These are phyloP conservation scores for Teleogryllus occipitalis DNA, from an alignment of 1,140 invertebrate species.

Conservation along the genomic window DNA sequence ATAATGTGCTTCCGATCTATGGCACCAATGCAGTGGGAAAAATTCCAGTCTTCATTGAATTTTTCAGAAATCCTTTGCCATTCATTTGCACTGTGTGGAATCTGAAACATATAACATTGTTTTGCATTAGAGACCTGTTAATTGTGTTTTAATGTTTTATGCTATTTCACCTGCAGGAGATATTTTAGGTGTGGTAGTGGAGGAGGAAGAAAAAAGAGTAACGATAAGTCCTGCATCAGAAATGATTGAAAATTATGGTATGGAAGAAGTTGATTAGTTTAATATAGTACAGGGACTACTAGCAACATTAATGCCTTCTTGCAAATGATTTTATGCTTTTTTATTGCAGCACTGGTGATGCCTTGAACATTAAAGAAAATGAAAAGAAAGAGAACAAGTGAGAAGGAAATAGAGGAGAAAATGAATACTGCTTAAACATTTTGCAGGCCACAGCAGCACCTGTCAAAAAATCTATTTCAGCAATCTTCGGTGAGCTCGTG, in stretches of 20 bases:
- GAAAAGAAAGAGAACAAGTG: background rate
- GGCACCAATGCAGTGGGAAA: constrained; percentile 32
- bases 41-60: constrained; percentile 32
- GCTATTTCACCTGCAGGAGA: no score
- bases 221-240: background rate
- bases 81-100: constrained; percentile 20
- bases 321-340: background rate
- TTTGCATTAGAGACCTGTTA: background rate
- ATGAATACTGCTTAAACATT: background rate
- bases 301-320: background rate
- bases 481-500: background rate
- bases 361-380: background rate
- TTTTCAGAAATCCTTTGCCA: no score
- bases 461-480: background rate
- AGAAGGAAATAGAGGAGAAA: background rate
- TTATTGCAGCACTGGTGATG: background rate
- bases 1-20: constrained; percentile 38
- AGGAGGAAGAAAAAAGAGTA: background rate
- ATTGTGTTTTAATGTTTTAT: background rate
- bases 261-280: background rate
- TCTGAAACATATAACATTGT: background rate
- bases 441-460: background rate
- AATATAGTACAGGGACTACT: background rate
- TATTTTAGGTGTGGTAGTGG: no score
- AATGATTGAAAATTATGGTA: constrained; percentile 6